Evolutionary conservation across 2,888 invertebrate genomes (phyloP).

Genomic region (Cephus nigrinus): DNA sequence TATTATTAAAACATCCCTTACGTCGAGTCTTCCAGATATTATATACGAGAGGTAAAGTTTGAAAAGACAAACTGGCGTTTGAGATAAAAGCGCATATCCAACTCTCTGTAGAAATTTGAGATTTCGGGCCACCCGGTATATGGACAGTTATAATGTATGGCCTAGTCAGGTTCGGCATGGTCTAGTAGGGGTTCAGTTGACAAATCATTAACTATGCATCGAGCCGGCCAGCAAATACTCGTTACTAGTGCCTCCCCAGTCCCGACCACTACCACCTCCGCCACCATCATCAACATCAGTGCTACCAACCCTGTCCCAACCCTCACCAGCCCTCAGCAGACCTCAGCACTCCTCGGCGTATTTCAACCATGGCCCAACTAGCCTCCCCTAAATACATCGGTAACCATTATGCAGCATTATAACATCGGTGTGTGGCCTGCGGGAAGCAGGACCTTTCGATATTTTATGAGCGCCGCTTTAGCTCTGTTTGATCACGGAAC

Average conservation of each 20-base stretch:
- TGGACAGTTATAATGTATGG: slow-evolving; percentile 60
- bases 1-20: too few species aligned
- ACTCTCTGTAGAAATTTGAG: background rate
- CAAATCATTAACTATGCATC: slow-evolving; percentile 67
- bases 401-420: slow-evolving; percentile 48
- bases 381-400: slow-evolving; percentile 47
- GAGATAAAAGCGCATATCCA: too few species aligned
- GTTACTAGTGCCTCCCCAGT: slow-evolving; percentile 60
- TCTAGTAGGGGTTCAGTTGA: slow-evolving; percentile 60
- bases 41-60: too few species aligned
- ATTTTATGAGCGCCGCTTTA: slow-evolving; percentile 31
- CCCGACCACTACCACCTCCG: slow-evolving; percentile 32
- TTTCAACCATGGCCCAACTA: slow-evolving; percentile 26
- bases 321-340: slow-evolving; percentile 22
- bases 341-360: slow-evolving; percentile 25
- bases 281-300: background rate
- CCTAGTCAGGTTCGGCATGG: slow-evolving; percentile 58
- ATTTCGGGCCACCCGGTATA: slow-evolving; percentile 45
- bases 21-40: too few species aligned
- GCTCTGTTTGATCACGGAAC: slow-evolving; percentile 21
- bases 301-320: slow-evolving; percentile 10
- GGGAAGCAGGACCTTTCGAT: slow-evolving; percentile 27
- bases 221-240: slow-evolving; percentile 66
- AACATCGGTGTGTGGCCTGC: slow-evolving; percentile 25
- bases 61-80: too few species aligned